Conservation (phyloP, 2,797 vertebrate genomes). For the Catostomus latipinnis region DNA sequence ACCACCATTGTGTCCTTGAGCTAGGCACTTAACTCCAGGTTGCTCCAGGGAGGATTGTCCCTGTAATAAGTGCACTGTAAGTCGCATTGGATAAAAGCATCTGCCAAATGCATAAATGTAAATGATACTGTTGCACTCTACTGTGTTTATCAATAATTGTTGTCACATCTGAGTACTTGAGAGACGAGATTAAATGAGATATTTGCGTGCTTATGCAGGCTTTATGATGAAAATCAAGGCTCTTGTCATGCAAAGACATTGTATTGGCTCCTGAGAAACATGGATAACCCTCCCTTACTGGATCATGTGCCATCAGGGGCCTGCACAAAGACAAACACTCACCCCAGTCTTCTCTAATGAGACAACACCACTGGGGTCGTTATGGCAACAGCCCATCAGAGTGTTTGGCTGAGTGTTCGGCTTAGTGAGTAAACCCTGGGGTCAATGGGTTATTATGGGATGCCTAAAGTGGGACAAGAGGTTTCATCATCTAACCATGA, state of each 20-base stretch:
- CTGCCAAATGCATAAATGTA: too few relatives aligned
- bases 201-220: too few relatives aligned
- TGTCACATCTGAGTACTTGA: too few relatives aligned
- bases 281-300: slow-evolving; percentile 33
- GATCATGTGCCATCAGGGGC: not conserved
- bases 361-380: slow-evolving; percentile 51
- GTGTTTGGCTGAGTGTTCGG: slow-evolving; percentile 15
- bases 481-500: slow-evolving; percentile 28
- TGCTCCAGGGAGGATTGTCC: too few relatives aligned
- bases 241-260: not conserved
- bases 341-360: slow-evolving; percentile 54
- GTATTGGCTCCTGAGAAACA: not conserved
- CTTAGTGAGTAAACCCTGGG: slow-evolving; percentile 26
- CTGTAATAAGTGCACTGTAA: too few relatives aligned
- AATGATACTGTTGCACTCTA: too few relatives aligned
- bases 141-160: too few relatives aligned
- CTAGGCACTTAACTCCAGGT: too few relatives aligned
- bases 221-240: too few relatives aligned
- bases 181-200: too few relatives aligned
- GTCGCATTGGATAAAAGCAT: too few relatives aligned
- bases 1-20: too few relatives aligned
- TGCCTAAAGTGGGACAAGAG: slow-evolving; percentile 39
- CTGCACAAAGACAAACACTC: slow-evolving; percentile 45
- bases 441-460: slow-evolving; percentile 34
- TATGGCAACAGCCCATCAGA: slow-evolving; percentile 54